Evolutionary conservation across 2,888 invertebrate genomes (phyloP).

Genomic region (Muscina levida): DNA sequence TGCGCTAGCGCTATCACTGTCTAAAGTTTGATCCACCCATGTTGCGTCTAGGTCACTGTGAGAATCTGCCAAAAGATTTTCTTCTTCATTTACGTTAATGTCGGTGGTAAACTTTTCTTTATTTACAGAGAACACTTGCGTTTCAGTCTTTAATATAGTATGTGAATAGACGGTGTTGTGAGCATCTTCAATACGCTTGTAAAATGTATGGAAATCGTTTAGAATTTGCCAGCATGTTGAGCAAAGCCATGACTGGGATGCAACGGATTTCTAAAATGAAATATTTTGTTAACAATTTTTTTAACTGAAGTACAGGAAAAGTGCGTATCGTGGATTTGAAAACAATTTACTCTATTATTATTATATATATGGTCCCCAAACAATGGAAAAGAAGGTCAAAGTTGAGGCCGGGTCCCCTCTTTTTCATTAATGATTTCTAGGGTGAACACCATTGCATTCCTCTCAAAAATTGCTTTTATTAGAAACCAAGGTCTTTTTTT

Average conservation of each 20-base stretch:
- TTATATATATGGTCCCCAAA: too few species aligned
- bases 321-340: too few species aligned
- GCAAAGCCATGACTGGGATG: conserved; percentile 66
- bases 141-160: conserved; percentile 56
- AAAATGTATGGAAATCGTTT: conserved; percentile 70
- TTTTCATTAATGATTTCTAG: too few species aligned
- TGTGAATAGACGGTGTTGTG: conserved; percentile 63
- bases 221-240: conserved; percentile 71
- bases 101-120: neutral
- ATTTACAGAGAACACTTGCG: neutral
- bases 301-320: too few species aligned
- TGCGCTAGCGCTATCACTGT: too few species aligned
- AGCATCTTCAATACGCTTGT: conserved; percentile 70
- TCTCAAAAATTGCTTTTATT: too few species aligned
- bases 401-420: too few species aligned
- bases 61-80: neutral
- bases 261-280: conserved; percentile 17
- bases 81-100: neutral
- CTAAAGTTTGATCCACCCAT: neutral
- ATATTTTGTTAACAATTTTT: neutral
- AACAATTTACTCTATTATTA: too few species aligned
- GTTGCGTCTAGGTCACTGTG: conserved; percentile 25
- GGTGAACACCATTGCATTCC: too few species aligned
- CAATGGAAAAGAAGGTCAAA: too few species aligned
- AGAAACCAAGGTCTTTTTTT: too few species aligned